Evolutionary conservation across 2,797 vertebrate genomes (phyloP).

Genomic region (Urosaurus nigricauda): DNA sequence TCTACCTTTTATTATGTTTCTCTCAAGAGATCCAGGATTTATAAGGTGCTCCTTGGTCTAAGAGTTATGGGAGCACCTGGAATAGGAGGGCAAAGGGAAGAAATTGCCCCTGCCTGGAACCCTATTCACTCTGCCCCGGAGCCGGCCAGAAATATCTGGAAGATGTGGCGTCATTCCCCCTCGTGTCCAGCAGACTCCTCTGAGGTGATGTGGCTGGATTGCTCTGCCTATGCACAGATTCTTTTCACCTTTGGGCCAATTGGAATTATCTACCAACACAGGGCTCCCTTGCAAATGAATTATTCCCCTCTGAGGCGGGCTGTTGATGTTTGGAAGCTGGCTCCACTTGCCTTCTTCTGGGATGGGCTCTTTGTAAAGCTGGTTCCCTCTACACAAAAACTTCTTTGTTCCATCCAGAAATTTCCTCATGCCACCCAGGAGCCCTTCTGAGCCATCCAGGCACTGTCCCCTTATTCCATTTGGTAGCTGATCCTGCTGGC

Average conservation of each 20-base stretch:
- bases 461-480: not conserved
- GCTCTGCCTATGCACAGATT: not conserved
- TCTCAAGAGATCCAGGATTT: constrained; percentile 15
- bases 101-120: constrained; percentile 14
- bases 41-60: constrained; percentile 28
- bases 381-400: constrained; percentile 33
- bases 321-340: constrained; percentile 29
- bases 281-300: not conserved
- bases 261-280: not conserved
- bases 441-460: not conserved
- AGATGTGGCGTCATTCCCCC: constrained; percentile 16
- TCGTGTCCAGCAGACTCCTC: not conserved
- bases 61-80: constrained; percentile 27
- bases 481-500: not conserved
- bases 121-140: constrained; percentile 13
- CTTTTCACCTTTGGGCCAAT: constrained; percentile 11
- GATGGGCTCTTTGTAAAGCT: not conserved
- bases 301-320: constrained; percentile 4
- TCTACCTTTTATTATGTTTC: constrained; percentile 43
- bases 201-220: not conserved
- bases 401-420: constrained; percentile 44
- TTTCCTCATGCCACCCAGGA: constrained; percentile 33
- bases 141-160: constrained; percentile 35
- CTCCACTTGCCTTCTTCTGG: constrained; percentile 14
- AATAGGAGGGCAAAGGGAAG: constrained; percentile 11